Base-by-base conservation (phyloP, 2,113 vertebrate species). In the Xerus inauris region DNA sequence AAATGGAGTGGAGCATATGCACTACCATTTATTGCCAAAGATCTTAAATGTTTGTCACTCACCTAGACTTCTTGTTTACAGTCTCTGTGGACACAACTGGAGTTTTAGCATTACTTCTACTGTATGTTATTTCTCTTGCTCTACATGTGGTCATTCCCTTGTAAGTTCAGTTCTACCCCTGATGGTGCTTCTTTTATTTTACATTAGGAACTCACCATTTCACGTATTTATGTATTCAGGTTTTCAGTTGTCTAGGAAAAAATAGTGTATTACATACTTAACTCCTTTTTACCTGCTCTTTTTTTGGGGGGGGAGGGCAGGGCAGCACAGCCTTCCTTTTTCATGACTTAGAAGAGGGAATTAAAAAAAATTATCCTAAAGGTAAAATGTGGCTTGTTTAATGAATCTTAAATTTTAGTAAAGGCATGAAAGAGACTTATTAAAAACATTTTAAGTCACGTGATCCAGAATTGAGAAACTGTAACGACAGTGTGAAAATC, bases 171-270 rank as follows among this genome's bases (percentile, higher is more conserved):
- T 85, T 93, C 96, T 93, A 94, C 75, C 85, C 95, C 94, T 79
- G 96, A 97, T 96, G 97, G 97, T 97, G 95, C 81, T 94, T 93
- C 83, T 97, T 97, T 97, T 94, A 90, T 97, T 97, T 98, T 96
- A 82, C 64, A 94, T 98, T 97, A 97, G 94, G 81, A 93, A 49
- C 88, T 97, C 75, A 77, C 87, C 87, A 92, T 94, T 93, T 97
- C 92, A 96, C 88, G 96, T 98, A 97, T 97, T 97, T 97, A 97
- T 97, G 76, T 94, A 97, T 97, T 96, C 94, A 92, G 76, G 94
- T 82, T 97, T 90, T 94, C 92, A 89, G 80, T 71, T 96, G 93
- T 96, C 87, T 94, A 82, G 94, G 89, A 92, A 83, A 96, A 96
- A 95, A 90, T 54, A 94, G 75, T 90, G 28, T 89, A 89, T 93